Evolutionary conservation across 2,113 vertebrate species (phyloP).

Genomic region (Crotalus tigris): DNA sequence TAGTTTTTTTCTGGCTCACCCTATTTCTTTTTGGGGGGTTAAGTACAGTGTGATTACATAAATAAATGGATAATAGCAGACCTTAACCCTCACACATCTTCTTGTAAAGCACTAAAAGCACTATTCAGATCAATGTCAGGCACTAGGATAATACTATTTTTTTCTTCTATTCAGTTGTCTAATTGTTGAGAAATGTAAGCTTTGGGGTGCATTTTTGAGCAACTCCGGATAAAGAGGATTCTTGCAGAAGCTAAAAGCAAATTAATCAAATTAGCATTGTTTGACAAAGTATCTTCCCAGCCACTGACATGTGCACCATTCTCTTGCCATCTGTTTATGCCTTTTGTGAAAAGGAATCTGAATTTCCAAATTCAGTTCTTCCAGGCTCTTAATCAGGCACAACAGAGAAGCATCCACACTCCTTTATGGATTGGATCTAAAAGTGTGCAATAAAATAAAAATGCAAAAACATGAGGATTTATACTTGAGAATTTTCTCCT

Average conservation of each 20-base stretch:
- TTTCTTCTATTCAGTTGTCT: not conserved
- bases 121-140: not conserved
- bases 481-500: not conserved
- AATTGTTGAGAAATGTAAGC: not conserved
- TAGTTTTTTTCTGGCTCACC: not conserved
- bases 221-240: not conserved
- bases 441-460: not conserved
- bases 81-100: not conserved
- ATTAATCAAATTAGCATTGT: not conserved
- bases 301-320: not conserved
- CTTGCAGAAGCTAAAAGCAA: not conserved
- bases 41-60: not conserved
- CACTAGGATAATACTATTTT: not conserved
- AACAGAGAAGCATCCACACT: constrained; percentile 78
- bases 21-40: not conserved
- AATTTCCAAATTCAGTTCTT: constrained; percentile 82
- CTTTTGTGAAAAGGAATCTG: constrained; percentile 72
- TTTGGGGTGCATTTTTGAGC: not conserved
- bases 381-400: constrained; percentile 82
- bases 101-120: not conserved
- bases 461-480: constrained; percentile 25
- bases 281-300: not conserved
- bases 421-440: constrained; percentile 51
- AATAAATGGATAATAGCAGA: not conserved
- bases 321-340: constrained; percentile 74